Evolutionary conservation across 2,888 invertebrate genomes (phyloP).

Genomic region (Erebia palarica): DNA sequence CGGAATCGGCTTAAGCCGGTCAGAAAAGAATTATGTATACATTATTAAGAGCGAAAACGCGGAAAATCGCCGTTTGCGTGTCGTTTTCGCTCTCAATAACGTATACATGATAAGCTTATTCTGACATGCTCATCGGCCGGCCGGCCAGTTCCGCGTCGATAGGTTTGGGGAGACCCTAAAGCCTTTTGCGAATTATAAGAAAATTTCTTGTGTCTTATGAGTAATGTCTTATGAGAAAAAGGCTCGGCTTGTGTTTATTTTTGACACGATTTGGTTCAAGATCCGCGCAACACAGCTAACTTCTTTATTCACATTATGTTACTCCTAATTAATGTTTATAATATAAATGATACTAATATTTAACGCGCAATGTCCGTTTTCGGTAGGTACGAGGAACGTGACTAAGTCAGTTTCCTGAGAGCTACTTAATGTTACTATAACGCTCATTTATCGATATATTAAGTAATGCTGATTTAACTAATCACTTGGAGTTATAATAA

Average conservation of each 20-base stretch:
- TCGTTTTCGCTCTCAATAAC: too few species aligned
- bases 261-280: neutral
- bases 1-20: too few species aligned
- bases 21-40: too few species aligned
- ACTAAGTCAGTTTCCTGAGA: slow-evolving; percentile 20
- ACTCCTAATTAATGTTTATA: neutral
- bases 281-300: neutral
- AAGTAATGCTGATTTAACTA: slow-evolving; percentile 50
- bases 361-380: neutral
- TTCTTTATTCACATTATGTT: neutral
- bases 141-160: too few species aligned
- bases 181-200: too few species aligned
- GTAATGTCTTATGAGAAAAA: too few species aligned
- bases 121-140: too few species aligned
- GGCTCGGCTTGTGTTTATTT: neutral
- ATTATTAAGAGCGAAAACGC: too few species aligned
- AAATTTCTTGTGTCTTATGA: too few species aligned
- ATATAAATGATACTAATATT: neutral
- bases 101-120: too few species aligned
- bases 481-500: slow-evolving; percentile 34
- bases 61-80: too few species aligned
- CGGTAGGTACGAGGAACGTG: slow-evolving; percentile 24
- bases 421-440: slow-evolving; percentile 37
- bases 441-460: slow-evolving; percentile 57
- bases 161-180: too few species aligned